These are phyloP conservation scores for Salvator merianae DNA, from an alignment of 2,113 vertebrate species.

Conservation along the genomic window DNA sequence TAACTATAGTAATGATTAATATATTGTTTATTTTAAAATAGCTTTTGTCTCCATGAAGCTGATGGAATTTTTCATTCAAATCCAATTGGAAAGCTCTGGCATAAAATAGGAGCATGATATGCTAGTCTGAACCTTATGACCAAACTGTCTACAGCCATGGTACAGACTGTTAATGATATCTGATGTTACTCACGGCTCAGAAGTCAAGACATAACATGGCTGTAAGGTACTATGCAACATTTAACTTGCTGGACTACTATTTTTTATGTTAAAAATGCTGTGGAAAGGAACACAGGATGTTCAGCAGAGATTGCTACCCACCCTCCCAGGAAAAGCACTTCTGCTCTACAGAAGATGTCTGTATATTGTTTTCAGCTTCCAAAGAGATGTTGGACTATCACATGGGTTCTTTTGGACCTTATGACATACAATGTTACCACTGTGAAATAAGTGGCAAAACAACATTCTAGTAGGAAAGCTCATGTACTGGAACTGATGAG, in stretches of 20 bases:
- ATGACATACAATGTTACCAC: neutral
- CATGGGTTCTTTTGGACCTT: rapidly evolving
- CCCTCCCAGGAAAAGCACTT: conserved; percentile 4
- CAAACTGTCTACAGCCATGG: neutral
- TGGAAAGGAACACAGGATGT: neutral
- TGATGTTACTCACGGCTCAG: neutral
- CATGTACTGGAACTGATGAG: conserved; percentile 32
- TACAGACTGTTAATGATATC: neutral
- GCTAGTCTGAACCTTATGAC: neutral
- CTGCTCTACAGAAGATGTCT: conserved; percentile 10
- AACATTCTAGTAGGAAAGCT: conserved; percentile 45
- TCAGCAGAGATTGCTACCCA: neutral
- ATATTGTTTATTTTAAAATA: too few species aligned
- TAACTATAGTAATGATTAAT: too few species aligned
- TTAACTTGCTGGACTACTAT: neutral
- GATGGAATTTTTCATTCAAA: too few species aligned
- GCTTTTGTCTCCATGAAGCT: too few species aligned
- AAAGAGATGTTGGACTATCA: rapidly evolving
- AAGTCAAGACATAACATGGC: neutral
- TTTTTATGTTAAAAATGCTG: neutral
- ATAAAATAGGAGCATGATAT: neutral
- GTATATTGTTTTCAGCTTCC: conserved; percentile 43
- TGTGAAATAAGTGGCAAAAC: neutral
- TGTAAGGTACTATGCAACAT: neutral
- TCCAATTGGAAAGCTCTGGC: too few species aligned